Base-by-base conservation (phyloP, 2,888 invertebrate species). In the Chelonus formosanus region DNA sequence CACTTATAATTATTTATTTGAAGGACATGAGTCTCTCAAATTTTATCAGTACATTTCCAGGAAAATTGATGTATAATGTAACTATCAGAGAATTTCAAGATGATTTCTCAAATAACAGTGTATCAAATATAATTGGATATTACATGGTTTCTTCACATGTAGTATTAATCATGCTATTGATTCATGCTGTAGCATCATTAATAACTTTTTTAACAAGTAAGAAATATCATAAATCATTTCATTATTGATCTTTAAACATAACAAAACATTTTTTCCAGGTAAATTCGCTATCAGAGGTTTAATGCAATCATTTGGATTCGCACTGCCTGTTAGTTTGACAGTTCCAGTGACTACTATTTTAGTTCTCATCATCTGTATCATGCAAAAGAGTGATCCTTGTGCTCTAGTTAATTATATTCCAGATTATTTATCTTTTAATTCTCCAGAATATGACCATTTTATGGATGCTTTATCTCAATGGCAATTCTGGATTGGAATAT, bases 241-340 rank as follows among this genome's bases (percentile, higher is more conserved):
- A 20, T 20, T 20, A 20, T 20, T 20, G 20, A 20, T 20, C 20
- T 20, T 20, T 20, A 1, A 20, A 20, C 20, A 20, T 20, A 20
- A 20, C 20, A 40, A 40, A 40, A 40, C 3, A 6, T 40, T 40
- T 40, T 40, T 40, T 40, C 6, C 80, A 85, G 87, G 90, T 3
- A 96, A 94, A 85, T 93, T 94, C 73, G 92, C 95, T 0, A 95
- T 94, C 85, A 94, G 93, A 86, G 92, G 95, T 70, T 90, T 93
- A 80, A 95, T 97, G 80, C 96, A 97, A 82, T 89, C 90, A 62
- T 91, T 95, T 80, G 92, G 95, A 74, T 96, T 92, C 76, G 92
- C 96, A 0, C 88, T 96, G 69, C 95, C 97, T 0, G 85, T 96
- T 48, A 90, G 88, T 75, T 85, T 97, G 7, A 89, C 91, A 0